Evolutionary conservation across 2,888 invertebrate genomes (phyloP).

Genomic region (Rhyacophila evoluta): DNA sequence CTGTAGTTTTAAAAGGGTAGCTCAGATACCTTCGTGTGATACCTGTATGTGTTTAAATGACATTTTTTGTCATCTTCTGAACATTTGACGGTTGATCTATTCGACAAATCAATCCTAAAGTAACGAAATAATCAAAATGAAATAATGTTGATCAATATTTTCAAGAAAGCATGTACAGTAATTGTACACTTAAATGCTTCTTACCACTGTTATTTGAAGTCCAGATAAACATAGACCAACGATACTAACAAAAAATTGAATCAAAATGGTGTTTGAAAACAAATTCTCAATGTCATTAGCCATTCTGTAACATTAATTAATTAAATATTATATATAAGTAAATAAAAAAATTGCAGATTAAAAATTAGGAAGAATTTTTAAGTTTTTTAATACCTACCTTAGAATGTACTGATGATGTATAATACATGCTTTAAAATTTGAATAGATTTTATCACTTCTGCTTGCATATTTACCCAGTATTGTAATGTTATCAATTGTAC

Average conservation of each 20-base stretch:
- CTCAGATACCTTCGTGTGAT: no score
- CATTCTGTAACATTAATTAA: slow-evolving; percentile 32
- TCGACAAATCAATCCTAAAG: no score
- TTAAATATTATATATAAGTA: no score
- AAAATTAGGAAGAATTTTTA: no score
- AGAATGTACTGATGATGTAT: slow-evolving; percentile 40
- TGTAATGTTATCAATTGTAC: background rate
- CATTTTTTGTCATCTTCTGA: no score
- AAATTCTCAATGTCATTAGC: slow-evolving; percentile 33
- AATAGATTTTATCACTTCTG: background rate
- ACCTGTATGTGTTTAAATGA: no score
- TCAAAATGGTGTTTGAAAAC: slow-evolving; percentile 37
- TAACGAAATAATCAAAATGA: no score
- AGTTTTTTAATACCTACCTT: slow-evolving; percentile 23
- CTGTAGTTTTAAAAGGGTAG: no score
- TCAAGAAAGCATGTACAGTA: no score
- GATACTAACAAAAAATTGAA: slow-evolving; percentile 40
- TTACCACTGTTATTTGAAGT: slow-evolving; percentile 37
- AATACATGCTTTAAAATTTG: slow-evolving; percentile 29
- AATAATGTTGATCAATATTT: background rate
- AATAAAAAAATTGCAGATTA: no score
- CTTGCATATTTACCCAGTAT: background rate
- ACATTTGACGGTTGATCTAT: no score
- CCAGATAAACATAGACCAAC: slow-evolving; percentile 31
- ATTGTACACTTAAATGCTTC: background rate